These are phyloP conservation scores for Tanypteryx hageni DNA, from an alignment of 2,888 invertebrate species.

Conservation along the genomic window DNA sequence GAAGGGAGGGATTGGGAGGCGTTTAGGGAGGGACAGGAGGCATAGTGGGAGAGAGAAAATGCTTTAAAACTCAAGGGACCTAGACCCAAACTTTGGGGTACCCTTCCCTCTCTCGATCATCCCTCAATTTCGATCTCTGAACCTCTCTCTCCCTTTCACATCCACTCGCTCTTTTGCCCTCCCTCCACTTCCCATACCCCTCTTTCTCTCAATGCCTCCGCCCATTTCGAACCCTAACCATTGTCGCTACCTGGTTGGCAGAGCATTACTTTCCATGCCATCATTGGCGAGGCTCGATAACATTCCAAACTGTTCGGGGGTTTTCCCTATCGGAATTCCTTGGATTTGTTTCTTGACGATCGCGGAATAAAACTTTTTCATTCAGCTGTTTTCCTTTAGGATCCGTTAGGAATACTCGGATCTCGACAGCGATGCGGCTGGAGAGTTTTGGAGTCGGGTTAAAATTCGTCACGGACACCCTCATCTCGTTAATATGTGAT, in stretches of 20 bases:
- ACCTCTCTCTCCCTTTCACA: background rate
- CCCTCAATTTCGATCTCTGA: background rate
- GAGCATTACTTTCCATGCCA: background rate
- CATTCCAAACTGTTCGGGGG: background rate
- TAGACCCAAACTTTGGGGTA: background rate
- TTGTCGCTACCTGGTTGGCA: background rate
- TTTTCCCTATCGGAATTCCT: background rate
- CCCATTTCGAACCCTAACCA: background rate
- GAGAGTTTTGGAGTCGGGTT: too few species aligned
- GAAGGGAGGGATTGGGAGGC: background rate
- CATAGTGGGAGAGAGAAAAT: too few species aligned
- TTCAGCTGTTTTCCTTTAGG: background rate
- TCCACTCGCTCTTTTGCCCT: background rate
- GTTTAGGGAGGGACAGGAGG: too few species aligned
- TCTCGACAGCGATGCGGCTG: background rate
- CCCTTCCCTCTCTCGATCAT: background rate
- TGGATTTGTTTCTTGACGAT: background rate
- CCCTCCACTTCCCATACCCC: background rate
- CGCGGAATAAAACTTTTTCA: background rate
- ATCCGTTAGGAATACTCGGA: background rate
- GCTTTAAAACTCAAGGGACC: background rate
- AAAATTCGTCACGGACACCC: too few species aligned
- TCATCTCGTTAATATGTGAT: too few species aligned
- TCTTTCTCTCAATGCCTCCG: background rate
- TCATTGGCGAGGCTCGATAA: conserved; percentile 3